A percentile compares a stretch with the other conserved stretches of the same genome.
phyloP scores from a whole-genome alignment of 2,797 vertebrate species.

The Phataginus tetradactyla region DNA sequence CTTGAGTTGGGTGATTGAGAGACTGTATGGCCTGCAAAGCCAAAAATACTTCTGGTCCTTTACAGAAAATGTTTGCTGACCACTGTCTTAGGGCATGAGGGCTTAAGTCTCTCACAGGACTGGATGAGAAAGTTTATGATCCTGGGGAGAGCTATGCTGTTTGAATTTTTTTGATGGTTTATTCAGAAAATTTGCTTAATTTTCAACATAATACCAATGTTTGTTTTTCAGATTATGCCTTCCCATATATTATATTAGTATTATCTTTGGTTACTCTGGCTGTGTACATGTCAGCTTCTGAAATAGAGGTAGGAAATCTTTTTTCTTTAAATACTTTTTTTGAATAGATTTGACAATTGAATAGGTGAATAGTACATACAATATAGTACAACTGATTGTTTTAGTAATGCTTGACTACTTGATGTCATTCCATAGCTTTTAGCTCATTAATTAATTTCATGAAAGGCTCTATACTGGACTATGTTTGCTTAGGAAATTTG shows the following conservation, averaged over 20 bases:
- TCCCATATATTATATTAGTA: constrained; percentile 97
- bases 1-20: not conserved
- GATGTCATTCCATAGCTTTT: not conserved
- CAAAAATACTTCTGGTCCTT: not conserved
- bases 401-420: not conserved
- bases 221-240: constrained; percentile 95
- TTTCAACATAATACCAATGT: not conserved
- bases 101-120: not conserved
- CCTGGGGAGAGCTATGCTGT: not conserved
- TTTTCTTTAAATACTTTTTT: not conserved
- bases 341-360: constrained; percentile 17
- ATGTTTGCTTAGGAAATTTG: not conserved
- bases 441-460: not conserved
- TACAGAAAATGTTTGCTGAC: not conserved
- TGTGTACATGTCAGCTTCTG: constrained; percentile 98
- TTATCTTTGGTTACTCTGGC: constrained; percentile 96
- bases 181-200: constrained; percentile 13
- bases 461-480: not conserved
- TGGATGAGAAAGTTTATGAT: not conserved
- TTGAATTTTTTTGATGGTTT: constrained; percentile 19
- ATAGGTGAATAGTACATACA: not conserved
- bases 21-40: not conserved
- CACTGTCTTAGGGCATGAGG: not conserved
- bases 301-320: constrained; percentile 93
- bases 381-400: not conserved